Conservation (phyloP, 2,113 vertebrate species). For the Erythrocebus patas region DNA sequence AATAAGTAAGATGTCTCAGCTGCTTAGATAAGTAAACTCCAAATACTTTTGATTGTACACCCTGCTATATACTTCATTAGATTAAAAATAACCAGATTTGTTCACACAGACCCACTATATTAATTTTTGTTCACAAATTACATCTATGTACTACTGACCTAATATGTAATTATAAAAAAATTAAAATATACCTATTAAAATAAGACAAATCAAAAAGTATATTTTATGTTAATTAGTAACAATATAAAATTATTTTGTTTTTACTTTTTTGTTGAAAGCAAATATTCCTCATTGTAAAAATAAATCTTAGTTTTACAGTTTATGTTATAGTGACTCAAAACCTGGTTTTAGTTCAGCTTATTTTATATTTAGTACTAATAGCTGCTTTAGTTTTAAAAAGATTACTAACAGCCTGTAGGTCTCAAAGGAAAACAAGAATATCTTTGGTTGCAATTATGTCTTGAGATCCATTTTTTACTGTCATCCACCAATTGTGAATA, state of each 20-base stretch:
- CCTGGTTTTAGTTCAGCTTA: background rate
- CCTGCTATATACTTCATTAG: background rate
- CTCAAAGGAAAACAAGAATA: background rate
- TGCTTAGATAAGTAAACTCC: background rate
- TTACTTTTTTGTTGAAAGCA: background rate
- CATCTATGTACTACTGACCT: background rate
- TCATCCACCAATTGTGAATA: background rate
- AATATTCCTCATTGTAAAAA: constrained; percentile 5
- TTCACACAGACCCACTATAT: background rate
- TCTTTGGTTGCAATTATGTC: background rate
- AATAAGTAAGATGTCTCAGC: background rate
- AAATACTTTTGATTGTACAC: background rate
- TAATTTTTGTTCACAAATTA: background rate
- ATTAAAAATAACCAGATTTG: background rate
- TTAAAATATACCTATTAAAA: background rate
- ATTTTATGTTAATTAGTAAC: background rate
- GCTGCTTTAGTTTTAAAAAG: background rate
- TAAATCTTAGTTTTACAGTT: background rate
- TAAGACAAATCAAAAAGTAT: background rate
- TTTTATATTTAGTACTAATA: background rate
- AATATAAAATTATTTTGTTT: background rate
- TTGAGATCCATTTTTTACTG: background rate
- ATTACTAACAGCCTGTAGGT: background rate
- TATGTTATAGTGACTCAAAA: background rate
- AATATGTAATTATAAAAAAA: background rate